Base-by-base conservation (phyloP, 37 sponge, comb jelly and placozoan species). In the Sycon ciliatum region DNA sequence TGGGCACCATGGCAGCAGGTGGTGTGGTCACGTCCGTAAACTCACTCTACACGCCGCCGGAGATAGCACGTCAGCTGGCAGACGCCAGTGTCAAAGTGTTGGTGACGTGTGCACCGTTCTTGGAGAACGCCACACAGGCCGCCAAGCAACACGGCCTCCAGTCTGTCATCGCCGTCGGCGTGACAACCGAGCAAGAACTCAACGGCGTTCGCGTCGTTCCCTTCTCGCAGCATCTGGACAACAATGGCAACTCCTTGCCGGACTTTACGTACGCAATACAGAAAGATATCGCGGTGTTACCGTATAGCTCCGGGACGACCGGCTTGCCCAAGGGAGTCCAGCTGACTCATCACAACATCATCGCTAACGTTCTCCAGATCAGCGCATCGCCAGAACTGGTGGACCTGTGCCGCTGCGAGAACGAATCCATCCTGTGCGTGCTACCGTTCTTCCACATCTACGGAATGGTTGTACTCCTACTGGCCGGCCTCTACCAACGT, bases 241-340 rank as follows among this genome's bases (percentile, higher is more conserved):
- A 86, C 67, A 69, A 60, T 37, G 83, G 87, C 1, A 79, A 82
- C n/a, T 26, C 11, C 20, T 82, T 82, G 30, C 36, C 40, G 9
- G 71, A 36, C 7, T 68, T 26, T 16, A 26, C 28, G 4, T 79
- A 79, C 36, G 60, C 70, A 60, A 46, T 65, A 5, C 49, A 68
- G 38, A n/a, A 81, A 33, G 82, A 81, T 24, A 77, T 73, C 5
- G 73, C 76, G 16, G 66, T 79, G 18, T 65, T 91, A n/a, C 88
- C 88, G 39, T 91, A 86, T 62, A 84, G 84, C 65, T 86, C 87
- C 56, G 92, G 92, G 0, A 91, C 92, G 4, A 91, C 86, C 33
- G 91, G 91, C 22, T 76, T 90, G 20, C 81, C 86, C 34, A 90
- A 90, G 54, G 91, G 87, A 16, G 91, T 90, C 35, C 79, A 83